These are phyloP conservation scores for Chlorodrepanis virens DNA, from an alignment of 2,113 vertebrate genomes.

Conservation along the genomic window DNA sequence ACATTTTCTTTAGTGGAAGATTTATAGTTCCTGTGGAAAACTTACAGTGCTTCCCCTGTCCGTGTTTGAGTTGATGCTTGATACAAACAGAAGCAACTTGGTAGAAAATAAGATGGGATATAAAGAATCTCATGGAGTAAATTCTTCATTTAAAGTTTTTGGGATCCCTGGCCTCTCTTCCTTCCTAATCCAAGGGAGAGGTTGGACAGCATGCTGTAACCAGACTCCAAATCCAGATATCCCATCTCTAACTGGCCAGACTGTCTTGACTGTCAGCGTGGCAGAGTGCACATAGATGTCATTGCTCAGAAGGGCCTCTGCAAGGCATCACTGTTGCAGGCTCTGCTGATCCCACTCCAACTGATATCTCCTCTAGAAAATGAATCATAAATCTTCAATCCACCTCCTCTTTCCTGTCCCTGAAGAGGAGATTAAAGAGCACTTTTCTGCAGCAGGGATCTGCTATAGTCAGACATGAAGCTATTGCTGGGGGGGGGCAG, in stretches of 20 bases:
- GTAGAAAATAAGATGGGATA: not conserved
- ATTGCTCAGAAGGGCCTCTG: not conserved
- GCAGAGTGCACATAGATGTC: not conserved
- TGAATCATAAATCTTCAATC: not conserved
- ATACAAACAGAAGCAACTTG: not conserved
- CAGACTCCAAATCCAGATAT: not conserved
- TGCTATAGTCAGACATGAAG: not conserved
- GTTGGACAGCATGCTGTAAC: not conserved
- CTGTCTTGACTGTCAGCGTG: accelerated
- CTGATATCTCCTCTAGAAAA: not conserved
- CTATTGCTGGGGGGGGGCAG: not conserved
- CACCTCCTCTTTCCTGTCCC: not conserved
- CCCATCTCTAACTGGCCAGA: not conserved
- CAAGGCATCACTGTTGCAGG: not conserved
- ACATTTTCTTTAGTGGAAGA: not conserved
- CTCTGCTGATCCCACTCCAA: not conserved
- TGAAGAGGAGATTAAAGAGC: not conserved
- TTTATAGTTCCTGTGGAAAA: not conserved
- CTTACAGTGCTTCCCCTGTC: accelerated
- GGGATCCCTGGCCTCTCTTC: accelerated
- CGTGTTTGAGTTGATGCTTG: not conserved
- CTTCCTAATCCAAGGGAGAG: not conserved
- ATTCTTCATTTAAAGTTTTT: not conserved
- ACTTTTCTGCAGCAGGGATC: not conserved
- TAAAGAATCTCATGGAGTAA: not conserved